Conservation (phyloP, 2,888 invertebrate species). For the Oligia fasciuncula region DNA sequence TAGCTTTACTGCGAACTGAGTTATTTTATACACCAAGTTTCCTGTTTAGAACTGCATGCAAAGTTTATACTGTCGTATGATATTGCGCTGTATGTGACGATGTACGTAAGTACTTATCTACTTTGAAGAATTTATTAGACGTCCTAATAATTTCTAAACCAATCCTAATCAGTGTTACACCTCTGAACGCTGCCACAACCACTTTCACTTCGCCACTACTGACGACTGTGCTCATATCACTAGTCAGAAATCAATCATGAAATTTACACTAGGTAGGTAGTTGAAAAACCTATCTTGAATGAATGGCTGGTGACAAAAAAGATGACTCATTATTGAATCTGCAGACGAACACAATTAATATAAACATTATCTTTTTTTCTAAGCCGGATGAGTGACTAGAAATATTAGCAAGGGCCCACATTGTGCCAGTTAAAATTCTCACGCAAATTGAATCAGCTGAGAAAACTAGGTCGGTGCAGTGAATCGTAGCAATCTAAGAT, state of each 20-base stretch:
- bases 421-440: constrained; percentile 18
- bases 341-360: constrained; percentile 14
- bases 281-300: constrained; percentile 18
- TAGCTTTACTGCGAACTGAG: constrained; percentile 37
- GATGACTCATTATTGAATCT: constrained; percentile 39
- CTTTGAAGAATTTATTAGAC: neutral
- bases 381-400: neutral
- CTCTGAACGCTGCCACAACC: neutral
- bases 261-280: neutral
- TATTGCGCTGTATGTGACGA: neutral
- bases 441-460: constrained; percentile 38
- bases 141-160: neutral
- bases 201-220: neutral
- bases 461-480: constrained; percentile 38
- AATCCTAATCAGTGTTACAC: neutral
- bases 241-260: neutral
- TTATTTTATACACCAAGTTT: constrained; percentile 40
- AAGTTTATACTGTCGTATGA: neutral
- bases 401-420: constrained; percentile 9
- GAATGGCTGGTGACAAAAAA: neutral
- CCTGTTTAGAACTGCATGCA: constrained; percentile 37
- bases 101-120: neutral
- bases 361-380: constrained; percentile 14
- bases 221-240: neutral
- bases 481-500: constrained; percentile 27